Evolutionary conservation across 2,113 vertebrate genomes (phyloP).

Genomic region (Stegostoma tigrinum): DNA sequence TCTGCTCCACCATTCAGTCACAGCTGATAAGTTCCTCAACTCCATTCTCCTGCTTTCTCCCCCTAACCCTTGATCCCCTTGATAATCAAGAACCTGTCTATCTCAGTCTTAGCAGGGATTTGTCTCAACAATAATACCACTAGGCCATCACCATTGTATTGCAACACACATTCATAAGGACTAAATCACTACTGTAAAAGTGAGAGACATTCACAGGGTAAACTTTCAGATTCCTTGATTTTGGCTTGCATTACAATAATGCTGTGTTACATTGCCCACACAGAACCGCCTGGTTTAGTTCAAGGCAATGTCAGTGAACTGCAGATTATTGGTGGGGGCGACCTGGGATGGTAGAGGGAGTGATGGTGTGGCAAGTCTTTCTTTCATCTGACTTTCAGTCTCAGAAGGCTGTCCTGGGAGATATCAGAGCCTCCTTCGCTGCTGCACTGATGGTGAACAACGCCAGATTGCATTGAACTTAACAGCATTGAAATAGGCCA

Average conservation of each 20-base stretch:
- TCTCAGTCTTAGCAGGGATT: no score
- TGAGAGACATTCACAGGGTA: background rate
- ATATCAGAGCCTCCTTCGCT: background rate
- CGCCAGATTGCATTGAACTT: background rate
- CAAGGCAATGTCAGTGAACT: no score
- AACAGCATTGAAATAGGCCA: background rate
- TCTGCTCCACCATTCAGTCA: no score
- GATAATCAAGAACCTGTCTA: no score
- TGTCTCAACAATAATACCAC: no score
- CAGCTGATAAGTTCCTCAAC: no score
- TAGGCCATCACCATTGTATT: background rate
- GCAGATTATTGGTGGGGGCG: no score
- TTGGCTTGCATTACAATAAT: background rate
- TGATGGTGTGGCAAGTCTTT: background rate
- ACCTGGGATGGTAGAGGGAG: no score
- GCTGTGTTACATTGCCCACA: background rate
- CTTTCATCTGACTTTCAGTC: background rate
- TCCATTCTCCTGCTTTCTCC: no score
- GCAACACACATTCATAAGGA: background rate
- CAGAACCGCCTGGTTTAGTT: background rate
- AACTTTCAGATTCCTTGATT: background rate
- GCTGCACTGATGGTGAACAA: background rate
- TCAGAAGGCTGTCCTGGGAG: background rate
- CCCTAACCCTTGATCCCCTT: no score
- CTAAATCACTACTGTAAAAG: background rate